These are phyloP conservation scores for Phyllopteryx taeniolatus DNA, from an alignment of 2,113 vertebrate genomes.

Conservation along the genomic window DNA sequence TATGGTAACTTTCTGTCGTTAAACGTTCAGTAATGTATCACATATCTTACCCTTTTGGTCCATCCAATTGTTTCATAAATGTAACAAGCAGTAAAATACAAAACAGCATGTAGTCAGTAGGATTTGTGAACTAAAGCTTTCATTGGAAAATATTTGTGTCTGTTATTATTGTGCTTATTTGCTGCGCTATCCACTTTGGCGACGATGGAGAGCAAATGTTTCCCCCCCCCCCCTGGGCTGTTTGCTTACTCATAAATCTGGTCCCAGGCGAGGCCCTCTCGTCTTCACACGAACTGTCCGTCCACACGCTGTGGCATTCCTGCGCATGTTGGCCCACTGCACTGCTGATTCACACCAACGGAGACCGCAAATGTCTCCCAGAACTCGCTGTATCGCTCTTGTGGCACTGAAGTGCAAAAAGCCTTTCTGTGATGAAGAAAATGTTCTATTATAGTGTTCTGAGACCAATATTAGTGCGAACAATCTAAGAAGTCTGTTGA, in stretches of 20 bases:
- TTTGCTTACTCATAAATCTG: constrained; percentile 51
- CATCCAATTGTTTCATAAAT: neutral
- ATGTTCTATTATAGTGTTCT: neutral
- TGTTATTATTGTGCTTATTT: constrained; percentile 1
- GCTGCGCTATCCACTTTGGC: constrained; percentile 7
- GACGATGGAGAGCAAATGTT: constrained; percentile 28
- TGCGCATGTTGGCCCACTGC: constrained; percentile 39
- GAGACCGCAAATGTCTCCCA: constrained; percentile 50
- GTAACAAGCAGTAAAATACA: neutral
- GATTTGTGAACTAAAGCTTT: neutral
- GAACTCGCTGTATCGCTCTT: neutral
- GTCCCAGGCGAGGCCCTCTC: constrained; percentile 21
- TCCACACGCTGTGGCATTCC: constrained; percentile 48
- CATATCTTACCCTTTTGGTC: too few relatives aligned
- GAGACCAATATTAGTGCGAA: neutral
- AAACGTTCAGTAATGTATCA: too few relatives aligned
- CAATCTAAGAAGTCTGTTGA: neutral
- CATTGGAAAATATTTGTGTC: neutral
- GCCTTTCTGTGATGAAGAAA: neutral
- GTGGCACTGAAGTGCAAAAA: constrained; percentile 5
- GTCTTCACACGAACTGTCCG: constrained; percentile 28
- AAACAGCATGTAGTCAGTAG: neutral
- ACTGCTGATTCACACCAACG: constrained; percentile 42
- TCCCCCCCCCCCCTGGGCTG: neutral
- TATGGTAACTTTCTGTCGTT: too few relatives aligned